Evolutionary conservation across 2,113 vertebrate species (phyloP), one percentile per base, ranked within the genome.

Genomic region (Bambusicola thoracicus): DNA sequence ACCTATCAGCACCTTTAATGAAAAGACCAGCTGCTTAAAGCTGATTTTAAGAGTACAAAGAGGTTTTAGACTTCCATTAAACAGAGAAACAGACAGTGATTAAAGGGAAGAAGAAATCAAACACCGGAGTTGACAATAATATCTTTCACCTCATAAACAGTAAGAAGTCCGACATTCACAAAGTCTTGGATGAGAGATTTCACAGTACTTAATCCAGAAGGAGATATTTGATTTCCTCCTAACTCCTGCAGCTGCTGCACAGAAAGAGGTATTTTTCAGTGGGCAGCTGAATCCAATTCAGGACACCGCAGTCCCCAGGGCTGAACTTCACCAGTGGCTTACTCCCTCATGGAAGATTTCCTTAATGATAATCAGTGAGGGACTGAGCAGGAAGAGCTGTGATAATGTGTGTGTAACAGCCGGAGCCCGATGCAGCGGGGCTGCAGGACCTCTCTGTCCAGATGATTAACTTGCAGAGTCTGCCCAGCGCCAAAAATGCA

Each of bases 1-100:
- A 72, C 76, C 90, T 75, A 94, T 97, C 96, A 97, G 73, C 96
- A 95, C 91, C 94, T 94, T 68, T 97, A 96, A 97, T 97, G 91
- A 97, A 88, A 79, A 86, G 53, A 69, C 61, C 94, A 96, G 90
- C 94, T 96, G 94, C 85, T 88, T 72, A 90, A 78, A 91, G 76
- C 81, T 13, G 34, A 46, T 65, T 85, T 82, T 80, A 81, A 89
- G 56, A 95, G 14, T 58, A 91, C 95, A 96, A 95, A 96, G 95
- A 85, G 61, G 65, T 80, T 95, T 95, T 48, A 90, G 96, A 94
- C 61, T 90, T 82, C 66, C 38, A 83, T 86, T 72, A 92, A 92
- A 59, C 2, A 81, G 41, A 88, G 69, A 90, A 87, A 72, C 41
- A 93, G 69, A 34, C 24, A 32, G 48, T 81, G 77, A 63, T 88